A percentile compares a stretch with the other conserved stretches of the same genome.
These are phyloP conservation scores for Neopipo cinnamomea DNA, from an alignment of 2,113 vertebrate genomes.

Conservation along the genomic window DNA sequence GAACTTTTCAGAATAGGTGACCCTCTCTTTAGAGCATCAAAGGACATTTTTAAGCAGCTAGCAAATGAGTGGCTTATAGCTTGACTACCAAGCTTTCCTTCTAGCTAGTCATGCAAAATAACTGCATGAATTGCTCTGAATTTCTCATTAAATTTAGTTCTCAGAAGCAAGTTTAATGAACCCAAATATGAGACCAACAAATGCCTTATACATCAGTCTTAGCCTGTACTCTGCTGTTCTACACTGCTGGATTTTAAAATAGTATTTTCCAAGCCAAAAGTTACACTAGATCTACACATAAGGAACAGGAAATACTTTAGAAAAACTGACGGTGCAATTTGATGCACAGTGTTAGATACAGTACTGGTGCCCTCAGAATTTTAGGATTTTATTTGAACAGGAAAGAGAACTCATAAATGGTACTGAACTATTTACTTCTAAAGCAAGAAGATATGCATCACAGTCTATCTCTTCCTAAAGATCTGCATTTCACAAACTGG, in stretches of 20 bases:
- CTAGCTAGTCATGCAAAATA: neutral
- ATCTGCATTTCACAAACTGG: neutral
- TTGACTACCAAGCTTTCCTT: neutral
- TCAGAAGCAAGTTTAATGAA: neutral
- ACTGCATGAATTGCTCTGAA: neutral
- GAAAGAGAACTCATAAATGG: neutral
- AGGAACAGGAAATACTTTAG: neutral
- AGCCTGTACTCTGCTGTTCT: neutral
- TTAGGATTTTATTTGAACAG: neutral
- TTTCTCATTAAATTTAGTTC: neutral
- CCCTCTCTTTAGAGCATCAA: neutral
- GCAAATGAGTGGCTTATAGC: neutral
- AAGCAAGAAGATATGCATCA: neutral
- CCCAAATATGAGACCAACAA: neutral
- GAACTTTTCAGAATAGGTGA: neutral
- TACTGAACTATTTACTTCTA: neutral
- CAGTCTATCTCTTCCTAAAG: neutral
- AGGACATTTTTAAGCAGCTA: constrained; percentile 2
- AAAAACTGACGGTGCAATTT: neutral
- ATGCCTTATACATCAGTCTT: neutral
- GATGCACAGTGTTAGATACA: neutral
- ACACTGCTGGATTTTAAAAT: neutral
- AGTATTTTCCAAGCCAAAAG: neutral
- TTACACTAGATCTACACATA: neutral
- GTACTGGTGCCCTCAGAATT: neutral